Evolutionary conservation across 2,888 invertebrate genomes (phyloP), one percentile per base, ranked within the genome.

Genomic region (Eucera pruinosa): DNA sequence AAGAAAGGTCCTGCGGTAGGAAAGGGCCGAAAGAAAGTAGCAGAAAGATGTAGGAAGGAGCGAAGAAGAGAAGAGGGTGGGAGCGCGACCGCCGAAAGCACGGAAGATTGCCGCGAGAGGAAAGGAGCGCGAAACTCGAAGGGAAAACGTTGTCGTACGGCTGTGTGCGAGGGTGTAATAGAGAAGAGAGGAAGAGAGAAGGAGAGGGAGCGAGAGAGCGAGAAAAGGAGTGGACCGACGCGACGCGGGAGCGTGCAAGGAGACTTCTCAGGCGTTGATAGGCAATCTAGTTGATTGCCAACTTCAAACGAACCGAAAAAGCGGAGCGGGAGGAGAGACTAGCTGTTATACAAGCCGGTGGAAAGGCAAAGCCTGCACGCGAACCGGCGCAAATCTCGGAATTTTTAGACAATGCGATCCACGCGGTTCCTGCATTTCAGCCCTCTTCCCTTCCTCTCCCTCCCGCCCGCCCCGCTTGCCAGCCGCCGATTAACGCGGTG

Each of bases 281-380:
- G 91, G 91, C 91, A 91, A 92, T 92, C 90, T 89, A 89, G 89
- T 88, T 92, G 92, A 92, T 92, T 92, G 91, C 91, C 88, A 89
- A 90, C 91, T 91, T 92, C 90, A 91, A 92, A 91, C 90, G 88
- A 78, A 84, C 88, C 89, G 88, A 88, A 87, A 86, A 87, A 85
- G 83, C 86, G 62, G 70, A 54, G 78, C 71, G 80, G 36, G 60
- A 50, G 39, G 18, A 64, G 55, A 39, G 48, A 61, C 33, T 20
- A 36, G 54, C 76, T 80, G 73, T 67, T 80, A 65, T 76, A 68
- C 71, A 72, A 79, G 83, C 80, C 82, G 79, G 41, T 76, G 73
- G 79, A 65, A 76, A 79, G 72, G 61, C 70, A 66, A 84, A 81
- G 71, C 58, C 67, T 55, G 67, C 80, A 81, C 76, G 73, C 70